Conservation (phyloP, 2,797 vertebrate species). For the Myotis myotis region DNA sequence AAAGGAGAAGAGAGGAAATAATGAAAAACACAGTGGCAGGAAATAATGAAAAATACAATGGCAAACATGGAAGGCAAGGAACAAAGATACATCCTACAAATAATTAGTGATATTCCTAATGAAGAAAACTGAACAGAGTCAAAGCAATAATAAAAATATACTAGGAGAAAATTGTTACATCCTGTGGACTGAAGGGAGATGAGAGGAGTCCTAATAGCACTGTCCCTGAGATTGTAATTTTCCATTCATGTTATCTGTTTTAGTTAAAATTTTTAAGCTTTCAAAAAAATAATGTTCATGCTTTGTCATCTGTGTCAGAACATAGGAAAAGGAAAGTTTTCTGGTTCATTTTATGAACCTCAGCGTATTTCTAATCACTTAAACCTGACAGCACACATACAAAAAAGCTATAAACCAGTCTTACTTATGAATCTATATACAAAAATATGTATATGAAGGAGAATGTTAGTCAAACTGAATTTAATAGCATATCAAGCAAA, state of each 20-base stretch:
- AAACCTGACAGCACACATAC: neutral
- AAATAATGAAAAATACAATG: neutral
- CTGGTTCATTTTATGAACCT: constrained; percentile 36
- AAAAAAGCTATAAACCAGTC: neutral
- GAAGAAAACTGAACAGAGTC: constrained; percentile 13
- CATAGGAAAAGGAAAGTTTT: constrained; percentile 8
- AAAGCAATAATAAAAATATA: constrained; percentile 27
- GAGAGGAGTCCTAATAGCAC: neutral
- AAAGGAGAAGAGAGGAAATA: neutral
- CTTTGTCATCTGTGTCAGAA: neutral
- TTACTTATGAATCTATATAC: neutral
- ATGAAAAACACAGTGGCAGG: neutral
- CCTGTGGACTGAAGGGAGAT: neutral
- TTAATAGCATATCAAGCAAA: neutral
- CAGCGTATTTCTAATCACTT: neutral
- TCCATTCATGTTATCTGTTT: neutral
- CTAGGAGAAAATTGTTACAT: neutral
- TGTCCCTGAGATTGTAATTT: neutral
- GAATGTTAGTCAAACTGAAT: neutral
- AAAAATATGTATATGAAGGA: neutral
- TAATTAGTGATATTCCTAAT: constrained; percentile 14
- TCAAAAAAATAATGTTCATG: constrained; percentile 17
- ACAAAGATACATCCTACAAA: neutral
- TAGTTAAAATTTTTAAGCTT: constrained; percentile 2
- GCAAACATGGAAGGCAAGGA: neutral